These are phyloP conservation scores for Amphipoea oculea DNA, from an alignment of 2,888 invertebrate species.

Conservation along the genomic window DNA sequence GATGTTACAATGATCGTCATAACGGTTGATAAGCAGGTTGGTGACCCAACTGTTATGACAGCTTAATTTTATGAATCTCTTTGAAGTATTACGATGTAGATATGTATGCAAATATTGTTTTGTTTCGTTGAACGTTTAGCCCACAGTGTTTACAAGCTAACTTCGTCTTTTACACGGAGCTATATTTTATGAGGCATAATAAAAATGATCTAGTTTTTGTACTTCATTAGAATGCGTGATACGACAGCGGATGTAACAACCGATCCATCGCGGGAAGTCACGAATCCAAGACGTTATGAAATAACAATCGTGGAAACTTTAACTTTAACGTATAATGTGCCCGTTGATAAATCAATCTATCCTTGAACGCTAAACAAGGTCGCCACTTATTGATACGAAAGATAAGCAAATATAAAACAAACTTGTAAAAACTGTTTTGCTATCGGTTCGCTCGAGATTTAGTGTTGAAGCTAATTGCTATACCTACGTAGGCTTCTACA, in stretches of 20 bases:
- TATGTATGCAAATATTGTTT: constrained; percentile 26
- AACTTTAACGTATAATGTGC: constrained; percentile 32
- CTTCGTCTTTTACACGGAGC: constrained; percentile 6
- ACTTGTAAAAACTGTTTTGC: constrained; percentile 50
- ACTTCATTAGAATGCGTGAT: constrained; percentile 65
- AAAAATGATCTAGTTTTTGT: constrained; percentile 23
- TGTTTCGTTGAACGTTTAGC: not conserved
- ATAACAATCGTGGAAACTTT: constrained; percentile 49
- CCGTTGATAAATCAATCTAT: constrained; percentile 52
- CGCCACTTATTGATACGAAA: constrained; percentile 50
- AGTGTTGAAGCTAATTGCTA: constrained; percentile 38
- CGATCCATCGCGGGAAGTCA: constrained; percentile 57
- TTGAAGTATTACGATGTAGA: constrained; percentile 5
- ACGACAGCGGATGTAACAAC: constrained; percentile 51
- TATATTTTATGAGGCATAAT: constrained; percentile 19
- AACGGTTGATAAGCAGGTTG: constrained; percentile 17
- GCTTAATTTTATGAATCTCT: not conserved
- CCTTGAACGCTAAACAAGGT: constrained; percentile 56
- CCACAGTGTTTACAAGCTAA: not conserved
- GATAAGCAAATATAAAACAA: constrained; percentile 63
- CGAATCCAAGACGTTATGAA: constrained; percentile 45
- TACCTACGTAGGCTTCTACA: not conserved
- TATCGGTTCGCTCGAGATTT: constrained; percentile 14
- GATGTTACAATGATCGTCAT: constrained; percentile 1
- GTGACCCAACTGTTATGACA: constrained; percentile 16